Evolutionary conservation across 2,113 vertebrate species (phyloP), one percentile per base, ranked within the genome.

Genomic region (Aramus guarauna): DNA sequence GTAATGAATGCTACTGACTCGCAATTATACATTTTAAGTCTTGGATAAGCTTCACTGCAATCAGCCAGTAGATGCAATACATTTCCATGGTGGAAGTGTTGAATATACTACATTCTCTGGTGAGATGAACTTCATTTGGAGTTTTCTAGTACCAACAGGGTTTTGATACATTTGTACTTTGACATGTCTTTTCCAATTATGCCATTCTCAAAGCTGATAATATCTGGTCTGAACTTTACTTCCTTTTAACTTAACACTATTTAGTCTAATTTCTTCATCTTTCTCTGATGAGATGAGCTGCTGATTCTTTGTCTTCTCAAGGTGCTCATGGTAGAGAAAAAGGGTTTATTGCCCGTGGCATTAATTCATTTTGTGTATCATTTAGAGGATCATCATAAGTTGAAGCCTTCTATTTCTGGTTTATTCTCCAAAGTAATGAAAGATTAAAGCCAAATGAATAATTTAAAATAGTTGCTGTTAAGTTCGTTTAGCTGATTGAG

Each of bases 401-500:
- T 91, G 75, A 93, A 92, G 60, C 24, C 22, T 87, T 94, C 94
- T 94, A 90, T 81, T 95, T 77, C 84, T 92, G 72, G 37, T 82
- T 91, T 91, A 29, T 91, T 94, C 95, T 94, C 86, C 29, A 56
- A 88, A 59, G 91, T 76, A 77, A 92, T 91, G 81, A 95, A 94
- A 96, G 47, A 56, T 94, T 92, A 67, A 93, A 58, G 43, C 26
- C n/a, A 77, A 91, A 67, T 97, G 39, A 92, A 98, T 95, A 89
- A 96, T 96, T 96, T 64, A 96, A 86, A 90, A 76, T 74, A 69
- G 87, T 90, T 93, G 48, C 90, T 95, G 79, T 90, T 87, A 84
- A 85, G 43, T 82, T 95, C 5, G 1, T 88, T 85, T 95, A 80
- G 58, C 82, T 6, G 6, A 50, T 66, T 66, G 84, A 74, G 36